Evolutionary conservation across 2,113 vertebrate genomes (phyloP).

Genomic region (Speoplatyrhinus poulsoni): DNA sequence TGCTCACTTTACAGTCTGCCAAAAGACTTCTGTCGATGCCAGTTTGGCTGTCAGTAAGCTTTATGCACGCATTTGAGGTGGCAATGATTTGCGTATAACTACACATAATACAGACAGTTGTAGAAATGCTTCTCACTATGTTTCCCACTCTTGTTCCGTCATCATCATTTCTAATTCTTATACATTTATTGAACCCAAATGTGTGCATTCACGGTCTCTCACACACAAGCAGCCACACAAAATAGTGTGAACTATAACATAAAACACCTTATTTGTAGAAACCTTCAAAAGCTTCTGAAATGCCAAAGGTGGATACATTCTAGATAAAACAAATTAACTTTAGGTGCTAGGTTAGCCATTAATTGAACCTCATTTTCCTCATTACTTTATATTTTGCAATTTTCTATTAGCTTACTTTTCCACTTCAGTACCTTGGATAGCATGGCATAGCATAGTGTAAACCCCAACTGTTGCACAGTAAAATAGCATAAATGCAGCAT

Average conservation of each 20-base stretch:
- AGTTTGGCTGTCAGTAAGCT: slow-evolving; percentile 39
- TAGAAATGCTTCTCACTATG: too few species aligned
- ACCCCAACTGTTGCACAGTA: neutral
- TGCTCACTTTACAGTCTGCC: slow-evolving; percentile 65
- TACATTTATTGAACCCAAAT: too few species aligned
- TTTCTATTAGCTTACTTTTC: neutral
- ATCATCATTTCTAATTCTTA: too few species aligned
- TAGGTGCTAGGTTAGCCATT: neutral
- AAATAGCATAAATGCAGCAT: neutral
- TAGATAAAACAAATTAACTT: neutral
- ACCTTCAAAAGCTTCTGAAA: neutral
- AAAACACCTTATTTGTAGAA: slow-evolving; percentile 2
- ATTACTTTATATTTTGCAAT: slow-evolving; percentile 3
- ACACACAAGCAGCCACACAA: slow-evolving; percentile 29
- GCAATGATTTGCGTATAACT: neutral
- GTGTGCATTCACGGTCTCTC: neutral
- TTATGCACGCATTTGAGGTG: neutral
- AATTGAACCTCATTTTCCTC: neutral
- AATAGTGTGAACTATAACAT: neutral
- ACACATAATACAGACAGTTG: too few species aligned
- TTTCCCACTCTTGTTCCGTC: too few species aligned
- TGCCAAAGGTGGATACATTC: neutral
- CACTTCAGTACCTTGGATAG: slow-evolving; percentile 51
- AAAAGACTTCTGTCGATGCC: slow-evolving; percentile 45
- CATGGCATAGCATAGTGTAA: slow-evolving; percentile 15